Evolutionary conservation across 1,140 invertebrate species (phyloP).

Genomic region (Tenebrio molitor): DNA sequence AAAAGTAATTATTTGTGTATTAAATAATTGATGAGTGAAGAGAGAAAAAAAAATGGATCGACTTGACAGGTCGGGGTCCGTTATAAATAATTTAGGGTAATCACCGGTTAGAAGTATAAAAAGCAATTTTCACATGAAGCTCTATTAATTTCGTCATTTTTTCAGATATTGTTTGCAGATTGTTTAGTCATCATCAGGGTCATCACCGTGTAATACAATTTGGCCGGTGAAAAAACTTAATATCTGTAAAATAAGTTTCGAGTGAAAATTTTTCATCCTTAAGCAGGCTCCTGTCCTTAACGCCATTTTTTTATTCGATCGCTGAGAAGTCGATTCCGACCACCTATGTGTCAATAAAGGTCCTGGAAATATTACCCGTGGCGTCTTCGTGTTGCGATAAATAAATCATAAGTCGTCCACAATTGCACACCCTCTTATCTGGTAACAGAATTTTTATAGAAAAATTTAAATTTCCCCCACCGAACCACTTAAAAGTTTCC

Average conservation of each 20-base stretch:
- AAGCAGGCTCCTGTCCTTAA: conserved; percentile 24
- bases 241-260: conserved; percentile 33
- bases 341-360: too few relatives aligned
- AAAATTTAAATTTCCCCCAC: too few relatives aligned
- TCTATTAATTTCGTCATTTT: conserved; percentile 40
- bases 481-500: too few relatives aligned
- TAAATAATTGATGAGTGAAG: conserved; percentile 34
- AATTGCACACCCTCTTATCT: conserved; percentile 5
- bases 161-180: conserved; percentile 38
- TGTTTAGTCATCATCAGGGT: conserved; percentile 38
- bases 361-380: too few relatives aligned
- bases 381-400: not conserved
- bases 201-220: conserved; percentile 37
- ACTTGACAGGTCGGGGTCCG: conserved; percentile 27
- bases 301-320: conserved; percentile 21
- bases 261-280: conserved; percentile 38
- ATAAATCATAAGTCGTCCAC: conserved; percentile 13
- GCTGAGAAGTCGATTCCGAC: too few relatives aligned
- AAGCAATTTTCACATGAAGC: conserved; percentile 40
- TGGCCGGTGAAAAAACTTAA: conserved; percentile 28
- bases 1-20: conserved; percentile 40
- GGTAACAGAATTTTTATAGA: too few relatives aligned
- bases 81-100: conserved; percentile 40
- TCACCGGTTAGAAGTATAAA: conserved; percentile 40
- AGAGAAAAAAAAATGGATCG: conserved; percentile 34